Percentiles rank a stretch among this genome's conserved stretches.
These are phyloP conservation scores for Metalampra italica DNA, from an alignment of 2,888 invertebrate genomes.

Conservation along the genomic window DNA sequence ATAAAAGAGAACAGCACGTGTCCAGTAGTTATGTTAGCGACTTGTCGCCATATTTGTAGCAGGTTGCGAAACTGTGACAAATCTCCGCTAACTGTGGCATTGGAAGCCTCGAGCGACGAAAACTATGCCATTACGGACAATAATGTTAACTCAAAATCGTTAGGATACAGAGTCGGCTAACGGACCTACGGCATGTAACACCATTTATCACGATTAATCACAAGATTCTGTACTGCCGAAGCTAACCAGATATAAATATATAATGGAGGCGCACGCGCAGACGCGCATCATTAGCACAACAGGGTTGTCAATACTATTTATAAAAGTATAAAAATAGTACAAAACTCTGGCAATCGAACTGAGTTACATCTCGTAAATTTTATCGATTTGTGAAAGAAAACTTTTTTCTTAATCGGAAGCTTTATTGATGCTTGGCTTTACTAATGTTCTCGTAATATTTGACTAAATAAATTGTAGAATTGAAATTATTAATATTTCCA, in stretches of 20 bases:
- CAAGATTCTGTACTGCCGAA: constrained; percentile 24
- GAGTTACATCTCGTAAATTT: too few species aligned
- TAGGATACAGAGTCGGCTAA: background rate
- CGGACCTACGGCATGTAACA: background rate
- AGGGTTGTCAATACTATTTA: constrained; percentile 24
- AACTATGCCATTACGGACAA: constrained; percentile 36
- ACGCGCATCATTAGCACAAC: constrained; percentile 35
- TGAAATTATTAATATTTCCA: too few species aligned
- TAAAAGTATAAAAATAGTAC: too few species aligned
- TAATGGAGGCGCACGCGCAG: constrained; percentile 28
- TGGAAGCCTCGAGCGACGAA: constrained; percentile 39
- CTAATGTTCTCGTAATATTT: too few species aligned
- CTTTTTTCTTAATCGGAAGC: too few species aligned
- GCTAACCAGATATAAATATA: constrained; percentile 33
- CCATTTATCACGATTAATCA: constrained; percentile 29
- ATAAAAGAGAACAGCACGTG: constrained; percentile 12
- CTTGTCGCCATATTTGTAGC: constrained; percentile 34
- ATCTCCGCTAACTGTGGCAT: constrained; percentile 39
- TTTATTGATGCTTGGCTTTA: too few species aligned
- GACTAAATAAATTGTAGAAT: too few species aligned
- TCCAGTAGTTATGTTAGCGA: constrained; percentile 17
- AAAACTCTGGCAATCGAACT: too few species aligned
- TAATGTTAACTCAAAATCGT: constrained; percentile 1
- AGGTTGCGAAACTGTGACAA: constrained; percentile 53
- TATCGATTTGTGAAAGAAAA: too few species aligned